phyloP scores from a whole-genome alignment of 2,113 vertebrate species.

The Mus spicilegus region DNA sequence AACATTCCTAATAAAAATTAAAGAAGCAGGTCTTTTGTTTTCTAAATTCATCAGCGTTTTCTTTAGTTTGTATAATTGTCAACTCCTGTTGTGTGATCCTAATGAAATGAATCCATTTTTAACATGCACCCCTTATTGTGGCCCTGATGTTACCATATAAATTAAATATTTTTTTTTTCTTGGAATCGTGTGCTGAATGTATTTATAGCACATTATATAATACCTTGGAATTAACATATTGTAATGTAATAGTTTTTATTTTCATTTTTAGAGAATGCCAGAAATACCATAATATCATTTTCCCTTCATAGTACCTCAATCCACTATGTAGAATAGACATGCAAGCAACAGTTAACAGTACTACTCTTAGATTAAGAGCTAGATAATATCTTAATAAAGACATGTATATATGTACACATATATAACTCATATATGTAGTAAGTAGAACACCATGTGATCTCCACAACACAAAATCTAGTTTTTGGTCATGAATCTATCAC shows the following conservation, averaged over 20 bases:
- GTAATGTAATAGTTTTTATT: conserved; percentile 20
- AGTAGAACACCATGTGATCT: not conserved
- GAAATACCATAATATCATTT: conserved; percentile 39
- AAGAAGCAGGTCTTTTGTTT: not conserved
- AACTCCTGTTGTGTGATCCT: conserved; percentile 61
- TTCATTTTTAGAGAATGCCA: not conserved
- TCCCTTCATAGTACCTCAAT: conserved; percentile 34
- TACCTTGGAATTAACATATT: conserved; percentile 54
- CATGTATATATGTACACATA: not conserved
- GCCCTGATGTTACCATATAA: conserved; percentile 59
- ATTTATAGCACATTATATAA: conserved; percentile 62
- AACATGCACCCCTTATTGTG: conserved; percentile 17
- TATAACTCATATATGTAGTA: not conserved
- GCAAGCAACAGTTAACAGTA: conserved; percentile 6
- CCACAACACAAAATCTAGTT: not conserved
- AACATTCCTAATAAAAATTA: conserved; percentile 59
- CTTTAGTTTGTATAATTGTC: conserved; percentile 63
- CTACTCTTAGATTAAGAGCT: not conserved
- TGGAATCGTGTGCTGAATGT: conserved; percentile 55
- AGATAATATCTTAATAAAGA: conserved; percentile 26
- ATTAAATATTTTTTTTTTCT: conserved; percentile 61
- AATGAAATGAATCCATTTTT: conserved; percentile 79
- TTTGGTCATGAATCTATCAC: not conserved
- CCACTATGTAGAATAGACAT: not conserved
- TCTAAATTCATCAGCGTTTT: conserved; percentile 59